Percentiles rank a stretch among this genome's conserved stretches.
Evolutionary conservation across 2,113 vertebrate genomes (phyloP).

Genomic region (Elephantulus edwardii): DNA sequence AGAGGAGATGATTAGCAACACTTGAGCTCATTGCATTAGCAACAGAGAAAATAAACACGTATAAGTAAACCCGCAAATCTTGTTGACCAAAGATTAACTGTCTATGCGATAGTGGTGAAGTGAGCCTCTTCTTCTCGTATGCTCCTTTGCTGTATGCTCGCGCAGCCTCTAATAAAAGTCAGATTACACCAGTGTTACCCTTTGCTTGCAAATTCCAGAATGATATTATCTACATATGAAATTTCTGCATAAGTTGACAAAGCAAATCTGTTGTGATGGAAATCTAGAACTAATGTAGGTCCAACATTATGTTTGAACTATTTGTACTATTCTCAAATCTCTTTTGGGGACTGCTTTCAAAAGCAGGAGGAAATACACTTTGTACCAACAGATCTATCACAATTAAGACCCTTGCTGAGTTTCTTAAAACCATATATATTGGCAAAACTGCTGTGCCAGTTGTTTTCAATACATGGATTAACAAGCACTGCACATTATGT

Average conservation of each 20-base stretch:
- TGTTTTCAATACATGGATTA: too few relatives aligned
- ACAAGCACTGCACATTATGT: background rate
- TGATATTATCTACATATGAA: conserved; percentile 3
- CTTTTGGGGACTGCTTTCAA: conserved; percentile 12
- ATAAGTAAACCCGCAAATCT: too few relatives aligned
- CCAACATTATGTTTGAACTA: background rate
- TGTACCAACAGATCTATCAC: background rate
- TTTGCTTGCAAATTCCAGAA: background rate
- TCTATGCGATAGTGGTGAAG: background rate
- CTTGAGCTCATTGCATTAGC: too few relatives aligned
- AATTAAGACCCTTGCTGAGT: background rate
- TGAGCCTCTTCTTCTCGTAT: background rate
- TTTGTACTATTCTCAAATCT: background rate
- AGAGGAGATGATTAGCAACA: too few relatives aligned
- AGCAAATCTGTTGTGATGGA: background rate
- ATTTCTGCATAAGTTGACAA: background rate
- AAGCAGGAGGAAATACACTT: background rate
- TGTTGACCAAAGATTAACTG: too few relatives aligned
- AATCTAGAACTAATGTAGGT: background rate
- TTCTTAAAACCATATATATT: background rate
- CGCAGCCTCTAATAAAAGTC: background rate
- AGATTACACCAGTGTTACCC: background rate
- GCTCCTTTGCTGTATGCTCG: conserved; percentile 12
- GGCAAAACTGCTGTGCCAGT: too few relatives aligned
- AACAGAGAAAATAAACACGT: too few relatives aligned